Evolutionary conservation across 2,888 invertebrate species (phyloP), one percentile per base, ranked within the genome.

Genomic region (Ichneumoninae sp.): DNA sequence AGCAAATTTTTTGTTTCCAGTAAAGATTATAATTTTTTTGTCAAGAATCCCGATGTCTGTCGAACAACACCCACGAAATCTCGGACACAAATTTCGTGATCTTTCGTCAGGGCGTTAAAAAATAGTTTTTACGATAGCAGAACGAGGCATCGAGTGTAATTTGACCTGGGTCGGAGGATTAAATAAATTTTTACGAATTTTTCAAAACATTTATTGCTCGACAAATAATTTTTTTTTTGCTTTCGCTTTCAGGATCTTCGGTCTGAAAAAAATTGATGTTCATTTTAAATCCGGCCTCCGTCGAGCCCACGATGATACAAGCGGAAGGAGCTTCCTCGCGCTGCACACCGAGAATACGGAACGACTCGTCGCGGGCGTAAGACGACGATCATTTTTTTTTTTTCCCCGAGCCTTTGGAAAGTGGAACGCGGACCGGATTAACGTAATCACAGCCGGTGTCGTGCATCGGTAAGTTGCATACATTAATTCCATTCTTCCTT

Each of bases 401-500:
- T 36, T 6, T 19, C 6, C 69, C 81, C 82, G 73, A 73, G 80
- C 66, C 54, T 79, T 80, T 82, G 85, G 85, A 85, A 85, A 85
- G 85, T 85, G 76, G 85, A 82, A 79, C 85, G 82, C 85, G 85
- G 78, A 70, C 74, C 74, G 83, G 81, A 82, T 85, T 85, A 80
- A 73, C 85, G 85, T 82, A 85, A 85, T 85, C 85, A 85, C 82
- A 85, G 85, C 79, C 85, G 85, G 82, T 85, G 79, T 85, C 82
- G 85, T 80, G 82, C 82, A 85, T 85, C 79, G 85, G 85, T 85
- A 85, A 85, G 82, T 76, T 30, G n/a, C 26, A 69, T 63, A 22
- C 65, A 75, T 76, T 30, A 40, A 77, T 73, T 63, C 7, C 30
- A 16, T 36, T n/a, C 44, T 70, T 60, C 5, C 52, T 3, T 22